Percentiles rank a stretch among this genome's conserved stretches.
Evolutionary conservation across 2,797 vertebrate species (phyloP).

Genomic region (Monodelphis domestica): DNA sequence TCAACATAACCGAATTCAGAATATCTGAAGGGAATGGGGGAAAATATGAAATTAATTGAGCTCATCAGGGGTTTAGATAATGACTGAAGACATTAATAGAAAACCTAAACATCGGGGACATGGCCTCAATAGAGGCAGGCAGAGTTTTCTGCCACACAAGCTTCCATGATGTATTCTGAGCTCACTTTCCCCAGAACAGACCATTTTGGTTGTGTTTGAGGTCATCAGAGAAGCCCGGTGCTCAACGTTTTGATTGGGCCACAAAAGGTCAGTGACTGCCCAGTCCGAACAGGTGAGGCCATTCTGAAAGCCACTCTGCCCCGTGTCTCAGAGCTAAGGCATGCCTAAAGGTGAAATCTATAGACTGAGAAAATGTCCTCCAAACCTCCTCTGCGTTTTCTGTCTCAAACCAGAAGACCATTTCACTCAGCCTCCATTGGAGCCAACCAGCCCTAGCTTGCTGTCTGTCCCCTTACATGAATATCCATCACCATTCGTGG

Average conservation of each 20-base stretch:
- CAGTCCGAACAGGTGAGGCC: neutral
- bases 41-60: conserved; percentile 61
- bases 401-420: conserved; percentile 25
- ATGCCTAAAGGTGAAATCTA: conserved; percentile 17
- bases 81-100: conserved; percentile 60
- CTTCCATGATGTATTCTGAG: neutral
- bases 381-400: neutral
- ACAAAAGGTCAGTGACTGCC: neutral
- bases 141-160: conserved; percentile 8
- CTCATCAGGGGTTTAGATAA: conserved; percentile 50
- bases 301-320: neutral
- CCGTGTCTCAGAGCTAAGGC: neutral
- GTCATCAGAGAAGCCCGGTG: neutral
- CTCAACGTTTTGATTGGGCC: neutral
- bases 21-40: conserved; percentile 36
- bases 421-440: neutral
- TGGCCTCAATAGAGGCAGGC: conserved; percentile 45
- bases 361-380: neutral
- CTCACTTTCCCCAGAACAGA: neutral
- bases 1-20: conserved; percentile 21
- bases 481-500: neutral
- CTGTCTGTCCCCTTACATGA: neutral
- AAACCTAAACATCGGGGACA: conserved; percentile 31
- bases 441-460: neutral
- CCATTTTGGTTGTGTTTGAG: neutral